Conservation (phyloP, 2,888 invertebrate genomes). For the Cheilosia pagana region DNA sequence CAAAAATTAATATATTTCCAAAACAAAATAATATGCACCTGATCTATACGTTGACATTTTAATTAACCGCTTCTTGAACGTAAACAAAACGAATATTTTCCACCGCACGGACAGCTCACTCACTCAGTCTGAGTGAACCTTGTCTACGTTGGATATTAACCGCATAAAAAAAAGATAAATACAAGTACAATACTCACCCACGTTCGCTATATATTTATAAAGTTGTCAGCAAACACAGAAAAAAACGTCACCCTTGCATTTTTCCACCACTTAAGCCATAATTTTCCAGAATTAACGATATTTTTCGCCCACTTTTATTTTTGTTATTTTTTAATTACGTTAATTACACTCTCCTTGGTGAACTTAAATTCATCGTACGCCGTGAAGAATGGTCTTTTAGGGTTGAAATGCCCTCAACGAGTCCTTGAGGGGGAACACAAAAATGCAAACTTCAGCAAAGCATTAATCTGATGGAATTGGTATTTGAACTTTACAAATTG, state of each 20-base stretch:
- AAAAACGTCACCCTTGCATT: too few species aligned
- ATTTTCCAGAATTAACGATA: too few species aligned
- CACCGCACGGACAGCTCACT: conserved; percentile 22
- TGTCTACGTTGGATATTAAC: conserved; percentile 9
- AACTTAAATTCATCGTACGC: conserved; percentile 12
- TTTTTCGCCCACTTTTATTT: too few species aligned
- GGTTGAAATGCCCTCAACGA: neutral
- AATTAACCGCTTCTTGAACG: conserved; percentile 41
- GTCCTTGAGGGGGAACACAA: neutral
- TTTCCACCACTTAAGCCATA: too few species aligned
- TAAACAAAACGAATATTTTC: conserved; percentile 43
- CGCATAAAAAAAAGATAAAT: conserved; percentile 22
- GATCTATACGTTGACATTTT: neutral
- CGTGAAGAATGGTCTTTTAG: neutral
- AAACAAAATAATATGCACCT: too few species aligned
- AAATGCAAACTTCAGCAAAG: neutral
- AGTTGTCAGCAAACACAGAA: too few species aligned
- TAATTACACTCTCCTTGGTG: neutral
- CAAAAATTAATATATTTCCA: too few species aligned
- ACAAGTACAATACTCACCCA: neutral
- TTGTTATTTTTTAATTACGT: too few species aligned
- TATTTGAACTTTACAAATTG: too few species aligned
- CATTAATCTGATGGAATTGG: neutral
- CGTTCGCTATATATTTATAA: too few species aligned
- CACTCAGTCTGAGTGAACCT: conserved; percentile 21